Evolutionary conservation across 2,888 invertebrate genomes (phyloP).

Genomic region (Rhagonycha lutea): DNA sequence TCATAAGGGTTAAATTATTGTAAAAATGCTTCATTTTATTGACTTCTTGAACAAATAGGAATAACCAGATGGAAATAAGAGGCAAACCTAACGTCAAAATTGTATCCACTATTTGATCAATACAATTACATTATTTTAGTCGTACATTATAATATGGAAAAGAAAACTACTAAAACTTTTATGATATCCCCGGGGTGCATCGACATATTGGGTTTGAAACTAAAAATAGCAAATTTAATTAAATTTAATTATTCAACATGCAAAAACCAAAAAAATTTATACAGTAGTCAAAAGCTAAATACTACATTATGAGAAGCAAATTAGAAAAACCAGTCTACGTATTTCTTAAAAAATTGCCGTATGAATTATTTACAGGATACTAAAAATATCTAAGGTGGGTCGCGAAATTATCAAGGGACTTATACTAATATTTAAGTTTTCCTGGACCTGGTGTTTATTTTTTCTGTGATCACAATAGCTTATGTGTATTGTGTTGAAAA

Average conservation of each 20-base stretch:
- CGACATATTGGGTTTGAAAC: background rate
- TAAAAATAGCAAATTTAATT: background rate
- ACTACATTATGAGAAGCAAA: background rate
- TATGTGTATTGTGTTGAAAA: slow-evolving; percentile 6
- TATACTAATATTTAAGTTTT: slow-evolving; percentile 3
- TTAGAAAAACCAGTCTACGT: background rate
- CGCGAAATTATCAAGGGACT: background rate
- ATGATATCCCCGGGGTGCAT: background rate
- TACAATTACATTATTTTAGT: too few relatives aligned
- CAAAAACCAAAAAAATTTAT: background rate
- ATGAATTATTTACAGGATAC: background rate
- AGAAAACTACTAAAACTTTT: background rate
- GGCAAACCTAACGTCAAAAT: background rate
- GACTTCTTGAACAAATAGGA: too few relatives aligned
- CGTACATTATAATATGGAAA: background rate
- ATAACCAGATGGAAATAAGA: background rate
- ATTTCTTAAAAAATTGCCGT: background rate
- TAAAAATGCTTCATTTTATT: too few relatives aligned
- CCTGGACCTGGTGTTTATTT: background rate
- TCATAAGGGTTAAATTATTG: too few relatives aligned
- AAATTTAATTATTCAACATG: background rate
- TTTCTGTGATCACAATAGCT: slow-evolving; percentile 7
- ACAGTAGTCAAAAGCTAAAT: background rate
- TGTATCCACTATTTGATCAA: too few relatives aligned
- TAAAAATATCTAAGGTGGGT: background rate